These are phyloP conservation scores for Drymodes brunneopygia DNA, from an alignment of 2,113 vertebrate species.

Conservation along the genomic window DNA sequence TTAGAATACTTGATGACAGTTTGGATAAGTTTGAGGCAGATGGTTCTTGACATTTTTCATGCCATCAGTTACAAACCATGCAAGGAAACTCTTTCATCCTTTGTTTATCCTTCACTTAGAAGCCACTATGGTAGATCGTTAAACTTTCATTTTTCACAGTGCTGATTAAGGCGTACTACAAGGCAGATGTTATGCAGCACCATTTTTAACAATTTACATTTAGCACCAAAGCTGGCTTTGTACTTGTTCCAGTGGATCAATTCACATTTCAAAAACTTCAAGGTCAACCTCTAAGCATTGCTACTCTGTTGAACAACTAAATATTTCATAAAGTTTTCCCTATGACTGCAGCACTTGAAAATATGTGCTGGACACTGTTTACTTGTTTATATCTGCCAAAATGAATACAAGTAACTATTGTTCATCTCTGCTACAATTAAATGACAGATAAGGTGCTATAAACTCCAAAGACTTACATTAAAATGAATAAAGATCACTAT, in stretches of 20 bases:
- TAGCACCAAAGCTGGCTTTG: conserved; percentile 74
- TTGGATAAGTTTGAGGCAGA: conserved; percentile 89
- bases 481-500: not conserved
- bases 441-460: not conserved
- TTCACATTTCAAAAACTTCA: conserved; percentile 71
- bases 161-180: conserved; percentile 75
- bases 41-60: conserved; percentile 88
- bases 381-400: conserved; percentile 13
- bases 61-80: conserved; percentile 90
- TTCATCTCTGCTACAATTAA: not conserved
- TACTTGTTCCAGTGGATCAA: conserved; percentile 73
- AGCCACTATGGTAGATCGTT: conserved; percentile 79
- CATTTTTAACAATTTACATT: conserved; percentile 75
- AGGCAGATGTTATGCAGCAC: conserved; percentile 80
- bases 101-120: conserved; percentile 84
- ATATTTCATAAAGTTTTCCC: conserved; percentile 65
- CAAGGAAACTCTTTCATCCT: conserved; percentile 85
- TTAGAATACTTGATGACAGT: conserved; percentile 91
- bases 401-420: conserved; percentile 6
- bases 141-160: conserved; percentile 86
- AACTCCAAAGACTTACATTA: not conserved
- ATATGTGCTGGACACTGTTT: not conserved
- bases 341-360: conserved; percentile 20
- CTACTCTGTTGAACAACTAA: conserved; percentile 58
- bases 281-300: conserved; percentile 64